Evolutionary conservation across 2,888 invertebrate species (phyloP).

Genomic region (Melanotus villosus): DNA sequence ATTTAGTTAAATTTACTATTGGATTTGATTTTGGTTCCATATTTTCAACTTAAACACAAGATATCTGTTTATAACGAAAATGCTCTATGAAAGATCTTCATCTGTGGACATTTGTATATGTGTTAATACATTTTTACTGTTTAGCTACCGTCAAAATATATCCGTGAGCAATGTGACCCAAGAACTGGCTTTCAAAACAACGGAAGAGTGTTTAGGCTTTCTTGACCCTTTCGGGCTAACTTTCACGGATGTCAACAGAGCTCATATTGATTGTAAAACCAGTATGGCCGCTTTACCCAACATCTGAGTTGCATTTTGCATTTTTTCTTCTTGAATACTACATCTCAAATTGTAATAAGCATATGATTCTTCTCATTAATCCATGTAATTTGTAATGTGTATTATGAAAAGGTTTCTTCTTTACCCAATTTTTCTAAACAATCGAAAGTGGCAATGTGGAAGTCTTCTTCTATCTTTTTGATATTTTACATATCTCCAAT

Average conservation of each 20-base stretch:
- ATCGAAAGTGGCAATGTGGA: no score
- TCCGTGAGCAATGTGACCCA: conserved; percentile 88
- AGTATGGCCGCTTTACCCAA: conserved; percentile 75
- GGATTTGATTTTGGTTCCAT: no score
- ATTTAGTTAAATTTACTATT: no score
- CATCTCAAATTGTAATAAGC: background rate
- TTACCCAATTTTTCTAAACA: no score
- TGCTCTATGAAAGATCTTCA: conserved; percentile 4
- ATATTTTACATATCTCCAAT: no score
- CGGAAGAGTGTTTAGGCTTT: conserved; percentile 90
- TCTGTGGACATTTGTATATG: background rate
- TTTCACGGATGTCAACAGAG: conserved; percentile 78
- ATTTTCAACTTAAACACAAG: no score
- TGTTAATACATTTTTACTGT: conserved; percentile 54
- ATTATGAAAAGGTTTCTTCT: no score
- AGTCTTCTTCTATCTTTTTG: no score
- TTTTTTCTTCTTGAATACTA: background rate
- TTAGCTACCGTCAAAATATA: conserved; percentile 95
- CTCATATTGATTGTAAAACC: conserved; percentile 92
- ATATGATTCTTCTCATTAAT: no score
- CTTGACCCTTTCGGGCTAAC: conserved; percentile 85
- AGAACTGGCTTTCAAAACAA: conserved; percentile 90
- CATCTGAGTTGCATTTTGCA: conserved; percentile 59
- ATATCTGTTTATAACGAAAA: background rate
- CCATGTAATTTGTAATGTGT: no score